A percentile compares a stretch with the other conserved stretches of the same genome.
These are phyloP conservation scores for Dipodomys merriami DNA, from an alignment of 2,113 vertebrate species.

Conservation along the genomic window DNA sequence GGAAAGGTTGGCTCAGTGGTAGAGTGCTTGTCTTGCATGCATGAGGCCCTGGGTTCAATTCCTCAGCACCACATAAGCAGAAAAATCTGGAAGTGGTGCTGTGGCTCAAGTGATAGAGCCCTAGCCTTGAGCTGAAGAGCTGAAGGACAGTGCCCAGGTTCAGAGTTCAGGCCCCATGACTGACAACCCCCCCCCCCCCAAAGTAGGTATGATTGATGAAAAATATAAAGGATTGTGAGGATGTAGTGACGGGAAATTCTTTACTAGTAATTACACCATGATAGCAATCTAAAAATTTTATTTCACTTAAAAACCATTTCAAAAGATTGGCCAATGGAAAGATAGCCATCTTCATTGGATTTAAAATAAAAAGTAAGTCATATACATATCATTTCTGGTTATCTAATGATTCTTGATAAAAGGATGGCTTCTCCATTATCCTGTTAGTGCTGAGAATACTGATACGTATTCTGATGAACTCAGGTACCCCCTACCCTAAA, in stretches of 20 bases:
- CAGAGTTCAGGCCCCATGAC: no score
- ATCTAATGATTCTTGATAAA: not conserved
- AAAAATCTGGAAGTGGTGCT: no score
- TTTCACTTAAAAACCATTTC: not conserved
- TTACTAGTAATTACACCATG: not conserved
- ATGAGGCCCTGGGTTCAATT: no score
- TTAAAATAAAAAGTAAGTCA: conserved; percentile 38
- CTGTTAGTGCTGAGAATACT: not conserved
- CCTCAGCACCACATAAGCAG: no score
- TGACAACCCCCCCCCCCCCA: not conserved
- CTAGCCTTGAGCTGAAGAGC: no score
- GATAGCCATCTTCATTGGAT: not conserved
- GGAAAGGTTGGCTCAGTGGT: no score
- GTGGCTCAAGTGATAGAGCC: no score
- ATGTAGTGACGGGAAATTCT: not conserved
- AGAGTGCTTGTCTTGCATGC: no score
- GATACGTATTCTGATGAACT: not conserved
- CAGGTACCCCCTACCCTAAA: not conserved
- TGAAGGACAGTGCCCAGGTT: no score
- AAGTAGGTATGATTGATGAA: not conserved
- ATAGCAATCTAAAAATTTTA: conserved; percentile 13
- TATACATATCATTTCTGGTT: not conserved
- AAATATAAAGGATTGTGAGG: not conserved
- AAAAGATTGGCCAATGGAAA: not conserved
- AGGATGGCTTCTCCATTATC: not conserved